phyloP scores from a whole-genome alignment of 2,113 vertebrate species.

The Morphnarchus princeps region DNA sequence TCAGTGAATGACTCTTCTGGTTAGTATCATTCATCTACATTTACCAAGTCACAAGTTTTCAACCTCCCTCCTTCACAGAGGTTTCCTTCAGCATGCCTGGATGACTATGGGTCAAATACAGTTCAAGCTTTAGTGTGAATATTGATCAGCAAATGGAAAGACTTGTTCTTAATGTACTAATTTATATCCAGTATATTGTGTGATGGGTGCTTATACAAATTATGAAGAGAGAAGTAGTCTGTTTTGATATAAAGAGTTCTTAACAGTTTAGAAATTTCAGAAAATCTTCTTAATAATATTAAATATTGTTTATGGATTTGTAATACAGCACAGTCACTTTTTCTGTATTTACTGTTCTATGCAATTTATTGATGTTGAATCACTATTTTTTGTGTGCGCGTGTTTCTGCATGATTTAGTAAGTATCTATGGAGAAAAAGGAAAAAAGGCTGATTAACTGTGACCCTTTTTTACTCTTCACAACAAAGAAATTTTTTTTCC shows the following conservation, averaged over 20 bases:
- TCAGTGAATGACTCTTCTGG: neutral
- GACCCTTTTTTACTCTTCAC: neutral
- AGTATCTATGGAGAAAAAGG: neutral
- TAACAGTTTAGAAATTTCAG: neutral
- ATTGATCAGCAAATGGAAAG: neutral
- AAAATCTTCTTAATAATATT: neutral
- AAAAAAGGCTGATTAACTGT: fast-evolving
- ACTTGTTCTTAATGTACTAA: neutral
- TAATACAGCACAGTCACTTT: neutral
- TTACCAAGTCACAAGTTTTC: neutral
- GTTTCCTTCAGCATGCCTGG: neutral
- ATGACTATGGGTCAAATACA: neutral
- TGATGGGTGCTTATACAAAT: neutral
- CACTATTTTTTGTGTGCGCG: neutral
- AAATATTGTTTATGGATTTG: neutral
- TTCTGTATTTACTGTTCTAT: neutral
- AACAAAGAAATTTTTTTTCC: neutral
- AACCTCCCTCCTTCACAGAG: neutral
- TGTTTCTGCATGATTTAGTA: neutral
- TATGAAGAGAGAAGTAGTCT: neutral
- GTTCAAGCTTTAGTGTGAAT: neutral
- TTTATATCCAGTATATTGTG: neutral
- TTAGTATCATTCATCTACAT: neutral
- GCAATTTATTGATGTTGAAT: neutral
- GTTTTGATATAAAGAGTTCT: neutral